These are phyloP conservation scores for Microcebus tavaratra DNA, from an alignment of 2,113 vertebrate genomes.

Conservation along the genomic window DNA sequence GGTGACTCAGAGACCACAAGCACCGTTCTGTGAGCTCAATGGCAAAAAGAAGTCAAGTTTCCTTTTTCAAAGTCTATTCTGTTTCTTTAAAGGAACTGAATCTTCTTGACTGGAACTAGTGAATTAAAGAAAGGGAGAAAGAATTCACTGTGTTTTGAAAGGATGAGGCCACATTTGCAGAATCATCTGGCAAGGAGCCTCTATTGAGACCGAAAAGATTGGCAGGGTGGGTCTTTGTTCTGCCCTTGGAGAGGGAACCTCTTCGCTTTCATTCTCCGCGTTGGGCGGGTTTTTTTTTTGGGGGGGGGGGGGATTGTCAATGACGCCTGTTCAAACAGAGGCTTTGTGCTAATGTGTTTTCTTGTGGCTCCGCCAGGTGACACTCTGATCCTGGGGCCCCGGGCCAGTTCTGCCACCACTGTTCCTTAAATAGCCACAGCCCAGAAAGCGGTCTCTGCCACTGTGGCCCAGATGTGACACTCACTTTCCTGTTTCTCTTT, in stretches of 20 bases:
- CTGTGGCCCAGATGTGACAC: conserved; percentile 64
- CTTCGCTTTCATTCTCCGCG: conserved; percentile 39
- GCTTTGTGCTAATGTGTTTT: conserved; percentile 79
- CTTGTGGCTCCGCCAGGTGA: conserved; percentile 80
- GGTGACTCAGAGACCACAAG: neutral
- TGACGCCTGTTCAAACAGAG: conserved; percentile 66
- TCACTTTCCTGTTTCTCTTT: conserved; percentile 69
- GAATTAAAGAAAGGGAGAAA: conserved; percentile 65
- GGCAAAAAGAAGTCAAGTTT: neutral
- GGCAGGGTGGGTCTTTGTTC: conserved; percentile 60
- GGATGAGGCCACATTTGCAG: conserved; percentile 73
- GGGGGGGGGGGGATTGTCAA: conserved; percentile 47
- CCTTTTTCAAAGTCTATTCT: conserved; percentile 39
- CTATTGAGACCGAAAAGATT: conserved; percentile 53
- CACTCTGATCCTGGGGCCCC: conserved; percentile 68
- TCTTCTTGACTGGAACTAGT: conserved; percentile 70
- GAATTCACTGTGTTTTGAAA: conserved; percentile 68
- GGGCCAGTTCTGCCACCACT: conserved; percentile 67
- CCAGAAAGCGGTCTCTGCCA: conserved; percentile 56
- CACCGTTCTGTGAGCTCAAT: neutral
- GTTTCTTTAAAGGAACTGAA: conserved; percentile 61
- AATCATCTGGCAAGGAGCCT: conserved; percentile 65
- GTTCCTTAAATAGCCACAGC: conserved; percentile 64
- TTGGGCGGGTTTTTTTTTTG: neutral
- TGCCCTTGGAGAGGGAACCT: conserved; percentile 63